A percentile compares a stretch with the other conserved stretches of the same genome.
Conservation (phyloP, 92 coral and sea anemone genomes). For the Palythoa grandis region DNA sequence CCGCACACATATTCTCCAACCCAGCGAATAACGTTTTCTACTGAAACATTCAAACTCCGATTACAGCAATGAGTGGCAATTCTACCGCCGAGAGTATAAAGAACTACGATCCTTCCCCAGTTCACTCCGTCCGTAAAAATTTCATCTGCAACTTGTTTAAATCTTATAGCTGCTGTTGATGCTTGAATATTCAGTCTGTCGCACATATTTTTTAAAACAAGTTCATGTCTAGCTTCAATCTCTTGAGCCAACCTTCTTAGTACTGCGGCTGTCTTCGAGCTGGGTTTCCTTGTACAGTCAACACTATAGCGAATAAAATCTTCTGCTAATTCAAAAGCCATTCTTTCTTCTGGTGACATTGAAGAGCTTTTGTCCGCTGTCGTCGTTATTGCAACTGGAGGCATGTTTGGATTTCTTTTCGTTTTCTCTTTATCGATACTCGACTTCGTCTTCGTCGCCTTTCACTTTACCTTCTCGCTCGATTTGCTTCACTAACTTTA, state of each 20-base stretch:
- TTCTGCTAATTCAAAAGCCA: conserved; percentile 74
- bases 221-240: conserved; percentile 82
- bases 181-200: conserved; percentile 65
- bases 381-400: conserved; percentile 35
- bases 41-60: conserved; percentile 57
- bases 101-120: conserved; percentile 94
- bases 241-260: conserved; percentile 79
- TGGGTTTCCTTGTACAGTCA: conserved; percentile 51
- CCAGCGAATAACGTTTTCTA: conserved; percentile 64
- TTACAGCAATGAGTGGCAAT: conserved; percentile 74
- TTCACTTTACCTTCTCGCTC: background rate
- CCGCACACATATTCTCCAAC: conserved; percentile 74
- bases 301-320: conserved; percentile 81
- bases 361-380: conserved; percentile 31
- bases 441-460: background rate
- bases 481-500: background rate
- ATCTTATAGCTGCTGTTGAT: conserved; percentile 57
- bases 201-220: conserved; percentile 80
- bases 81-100: conserved; percentile 82
- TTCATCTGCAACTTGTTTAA: conserved; percentile 75
- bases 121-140: conserved; percentile 79
- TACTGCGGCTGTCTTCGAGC: conserved; percentile 59
- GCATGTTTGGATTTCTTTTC: conserved; percentile 40
- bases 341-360: conserved; percentile 54
- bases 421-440: background rate